Evolutionary conservation across 1,140 invertebrate genomes (phyloP), one percentile per base, ranked within the genome.

Genomic region (Nylanderia fulva): DNA sequence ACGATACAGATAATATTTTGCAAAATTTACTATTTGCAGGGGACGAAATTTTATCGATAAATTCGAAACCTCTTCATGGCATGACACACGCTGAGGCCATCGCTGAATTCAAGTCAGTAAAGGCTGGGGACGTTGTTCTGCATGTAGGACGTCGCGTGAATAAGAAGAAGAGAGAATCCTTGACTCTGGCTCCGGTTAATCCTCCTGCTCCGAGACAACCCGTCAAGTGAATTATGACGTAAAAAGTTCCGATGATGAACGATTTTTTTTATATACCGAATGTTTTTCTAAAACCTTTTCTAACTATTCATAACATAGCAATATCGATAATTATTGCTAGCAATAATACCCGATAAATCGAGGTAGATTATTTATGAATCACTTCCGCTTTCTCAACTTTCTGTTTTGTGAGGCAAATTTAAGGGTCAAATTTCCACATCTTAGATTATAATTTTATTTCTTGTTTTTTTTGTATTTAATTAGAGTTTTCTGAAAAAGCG

Each of bases 11-110:
- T n/a, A 45, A 45, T 24, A 66, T 66, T 45, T 64, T 0, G 13
- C 11, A 1, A 54, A 71, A 42, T 58, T 87, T 71, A 27, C 5
- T 33, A 48, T 24, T 96, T 95, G n/a, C 90, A 98, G 97, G 97
- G 91, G 98, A 99, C 95, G 98, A 99, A 96, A 98, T 99, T 91
- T 94, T 99, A 86, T 97, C 97, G 69, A 96, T 99, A 84, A 99
- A 99, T 95, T 97, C 97, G 68, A 96, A 96, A 91, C 95, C 96
- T 27, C 96, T 99, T 87, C 96, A 97, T 93, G 98, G 98, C 52
- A 95, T 98, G 92, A 98, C 97, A 84, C 98, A 99, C 95, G 96
- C 97, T 77, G 97, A 98, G 93, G 98, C 98, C 21, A 98, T 99
- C 90, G 96, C 96, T 72, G 96, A 98, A 91, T 99, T 99, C 94